Base-by-base conservation (phyloP, 1,140 invertebrate genomes). In the Anoplophora glabripennis region DNA sequence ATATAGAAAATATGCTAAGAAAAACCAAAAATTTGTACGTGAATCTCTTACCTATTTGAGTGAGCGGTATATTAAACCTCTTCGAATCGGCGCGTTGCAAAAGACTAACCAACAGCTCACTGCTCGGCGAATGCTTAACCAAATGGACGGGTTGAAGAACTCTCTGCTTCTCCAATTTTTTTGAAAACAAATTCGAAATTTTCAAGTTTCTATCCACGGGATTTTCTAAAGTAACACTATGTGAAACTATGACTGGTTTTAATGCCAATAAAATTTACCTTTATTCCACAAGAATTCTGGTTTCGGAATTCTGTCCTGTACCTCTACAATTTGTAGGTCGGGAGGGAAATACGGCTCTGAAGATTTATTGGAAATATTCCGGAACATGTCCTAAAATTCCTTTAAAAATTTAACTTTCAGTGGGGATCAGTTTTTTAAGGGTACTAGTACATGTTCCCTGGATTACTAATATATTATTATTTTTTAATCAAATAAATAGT, bases 111-210 rank as follows among this genome's bases (percentile, higher is more conserved):
- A 81, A 71, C 37, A 79, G 71, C 57, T 78, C 67, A 3, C 66
- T 68, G 55, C 78, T 72, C 15, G 61, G 68, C 0, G 81, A 81
- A 67, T 79, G 77, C 9, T 68, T 68, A 8, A 79, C 66, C 40
- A 70, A 72, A 0, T 74, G 57, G 12, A 72, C 75, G 12, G 70
- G 70, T 64, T 81, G 79, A 35, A 76, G 61, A 11, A 46, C 75
- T 59, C 77, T 72, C 57, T 79, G 76, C 71, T 73, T 78, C 64
- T 81, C 79, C 15, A 78, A 54, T 72, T 75, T 76, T 37, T 70
- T 75, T 7, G 66, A 76, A 56, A 79, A 63, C 21, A 75, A 71
- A 8, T 70, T 53, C 40, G 55, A 57, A 21, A 44, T 9, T 28
- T 56, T 18, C 47, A 46, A 63, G 69, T 72, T 51, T 49, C 68